A percentile compares a stretch with the other conserved stretches of the same genome.
These are phyloP conservation scores for Syrista parreyssii DNA, from an alignment of 2,888 invertebrate species.

Conservation along the genomic window DNA sequence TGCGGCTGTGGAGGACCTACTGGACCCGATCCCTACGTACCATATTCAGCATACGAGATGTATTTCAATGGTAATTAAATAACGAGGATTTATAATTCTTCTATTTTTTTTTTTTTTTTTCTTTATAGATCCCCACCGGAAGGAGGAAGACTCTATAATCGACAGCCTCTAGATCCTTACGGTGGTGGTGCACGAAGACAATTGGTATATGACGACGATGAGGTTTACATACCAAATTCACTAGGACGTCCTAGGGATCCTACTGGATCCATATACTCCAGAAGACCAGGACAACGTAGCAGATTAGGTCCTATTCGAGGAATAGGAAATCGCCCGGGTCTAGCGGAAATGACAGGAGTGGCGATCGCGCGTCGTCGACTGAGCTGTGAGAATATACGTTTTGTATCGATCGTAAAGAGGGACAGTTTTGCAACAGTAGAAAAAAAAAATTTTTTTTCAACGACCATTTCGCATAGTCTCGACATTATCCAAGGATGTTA, in stretches of 20 bases:
- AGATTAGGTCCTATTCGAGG: neutral
- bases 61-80: neutral
- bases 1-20: neutral
- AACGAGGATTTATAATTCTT: neutral
- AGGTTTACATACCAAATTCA: neutral
- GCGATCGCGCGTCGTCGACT: slow-evolving; percentile 38
- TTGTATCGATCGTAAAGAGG: neutral
- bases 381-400: slow-evolving; percentile 27
- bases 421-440: neutral
- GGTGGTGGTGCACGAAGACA: neutral
- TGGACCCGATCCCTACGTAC: neutral
- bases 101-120: neutral
- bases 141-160: neutral
- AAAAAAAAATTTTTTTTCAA: neutral
- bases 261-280: neutral
- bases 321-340: slow-evolving; percentile 5
- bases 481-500: neutral
- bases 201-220: neutral
- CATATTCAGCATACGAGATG: neutral
- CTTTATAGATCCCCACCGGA: slow-evolving; percentile 5
- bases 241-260: neutral
- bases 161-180: neutral
- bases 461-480: neutral
- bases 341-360: slow-evolving; percentile 28
- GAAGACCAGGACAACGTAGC: neutral